phyloP scores from a whole-genome alignment of 2,797 vertebrate genomes.

The Neomorphus geoffroyi region DNA sequence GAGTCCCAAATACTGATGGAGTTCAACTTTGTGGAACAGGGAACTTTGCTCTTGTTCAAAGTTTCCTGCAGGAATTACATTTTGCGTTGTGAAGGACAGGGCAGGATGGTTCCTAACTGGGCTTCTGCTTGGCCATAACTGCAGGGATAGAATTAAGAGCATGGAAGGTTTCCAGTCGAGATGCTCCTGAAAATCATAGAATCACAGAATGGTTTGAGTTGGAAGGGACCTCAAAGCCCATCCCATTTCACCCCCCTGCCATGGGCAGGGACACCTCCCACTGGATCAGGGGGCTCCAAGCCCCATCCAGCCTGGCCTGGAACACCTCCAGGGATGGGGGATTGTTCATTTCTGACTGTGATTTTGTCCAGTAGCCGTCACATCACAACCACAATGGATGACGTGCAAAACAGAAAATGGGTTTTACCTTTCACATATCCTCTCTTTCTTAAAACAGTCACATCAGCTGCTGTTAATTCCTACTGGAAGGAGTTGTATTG shows the following conservation, averaged over 20 bases:
- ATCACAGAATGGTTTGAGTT: too few species aligned
- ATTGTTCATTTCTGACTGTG: neutral
- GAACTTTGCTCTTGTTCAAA: neutral
- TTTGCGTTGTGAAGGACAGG: neutral
- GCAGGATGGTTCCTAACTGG: neutral
- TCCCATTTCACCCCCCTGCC: too few species aligned
- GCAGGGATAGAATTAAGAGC: neutral
- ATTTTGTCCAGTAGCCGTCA: neutral
- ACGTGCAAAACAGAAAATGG: neutral
- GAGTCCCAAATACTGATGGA: neutral
- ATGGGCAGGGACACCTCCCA: too few species aligned
- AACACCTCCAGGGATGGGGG: too few species aligned
- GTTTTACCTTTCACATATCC: neutral
- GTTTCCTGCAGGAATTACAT: neutral
- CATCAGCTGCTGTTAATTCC: neutral
- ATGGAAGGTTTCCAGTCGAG: neutral
- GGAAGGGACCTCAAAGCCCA: too few species aligned
- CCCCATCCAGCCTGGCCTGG: too few species aligned
- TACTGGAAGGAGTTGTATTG: neutral
- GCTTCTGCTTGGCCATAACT: neutral
- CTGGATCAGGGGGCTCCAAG: too few species aligned
- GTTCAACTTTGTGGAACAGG: neutral
- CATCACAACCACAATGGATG: fast-evolving
- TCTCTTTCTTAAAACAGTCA: neutral
- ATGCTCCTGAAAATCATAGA: neutral